These are phyloP conservation scores for Cuniculus paca DNA, from an alignment of 2,797 vertebrate genomes.

Conservation along the genomic window DNA sequence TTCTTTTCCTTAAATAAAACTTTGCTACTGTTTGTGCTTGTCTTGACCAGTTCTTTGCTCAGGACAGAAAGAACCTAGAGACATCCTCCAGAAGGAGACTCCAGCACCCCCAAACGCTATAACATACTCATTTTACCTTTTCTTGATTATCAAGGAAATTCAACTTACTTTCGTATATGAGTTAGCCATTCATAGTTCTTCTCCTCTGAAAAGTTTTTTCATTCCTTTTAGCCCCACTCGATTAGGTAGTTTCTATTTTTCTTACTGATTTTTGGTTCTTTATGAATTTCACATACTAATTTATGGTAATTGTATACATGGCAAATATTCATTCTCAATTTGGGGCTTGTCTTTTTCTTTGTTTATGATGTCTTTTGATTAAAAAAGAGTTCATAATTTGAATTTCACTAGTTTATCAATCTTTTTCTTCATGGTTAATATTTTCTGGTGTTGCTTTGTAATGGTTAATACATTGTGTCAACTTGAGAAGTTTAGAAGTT, in stretches of 20 bases:
- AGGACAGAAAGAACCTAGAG: background rate
- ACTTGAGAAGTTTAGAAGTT: background rate
- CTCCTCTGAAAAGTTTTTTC: background rate
- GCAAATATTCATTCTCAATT: background rate
- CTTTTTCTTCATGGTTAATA: constrained; percentile 28
- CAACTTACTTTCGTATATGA: background rate
- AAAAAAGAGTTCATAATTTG: constrained; percentile 17
- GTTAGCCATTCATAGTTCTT: background rate
- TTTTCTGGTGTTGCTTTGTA: background rate
- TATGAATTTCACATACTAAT: background rate
- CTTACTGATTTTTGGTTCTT: constrained; percentile 45
- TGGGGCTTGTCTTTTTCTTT: background rate
- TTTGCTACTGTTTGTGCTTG: background rate
- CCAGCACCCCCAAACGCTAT: background rate
- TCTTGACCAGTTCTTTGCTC: background rate
- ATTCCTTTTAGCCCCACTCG: background rate
- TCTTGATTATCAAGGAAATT: constrained; percentile 5
- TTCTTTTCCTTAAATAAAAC: background rate
- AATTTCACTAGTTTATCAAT: background rate
- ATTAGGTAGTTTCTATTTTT: background rate
- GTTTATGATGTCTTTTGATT: background rate
- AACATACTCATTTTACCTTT: constrained; percentile 20
- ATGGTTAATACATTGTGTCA: background rate
- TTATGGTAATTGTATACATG: background rate
- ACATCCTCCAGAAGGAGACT: background rate